Conservation (phyloP, 2,113 vertebrate species). For the Oryzias woworae region DNA sequence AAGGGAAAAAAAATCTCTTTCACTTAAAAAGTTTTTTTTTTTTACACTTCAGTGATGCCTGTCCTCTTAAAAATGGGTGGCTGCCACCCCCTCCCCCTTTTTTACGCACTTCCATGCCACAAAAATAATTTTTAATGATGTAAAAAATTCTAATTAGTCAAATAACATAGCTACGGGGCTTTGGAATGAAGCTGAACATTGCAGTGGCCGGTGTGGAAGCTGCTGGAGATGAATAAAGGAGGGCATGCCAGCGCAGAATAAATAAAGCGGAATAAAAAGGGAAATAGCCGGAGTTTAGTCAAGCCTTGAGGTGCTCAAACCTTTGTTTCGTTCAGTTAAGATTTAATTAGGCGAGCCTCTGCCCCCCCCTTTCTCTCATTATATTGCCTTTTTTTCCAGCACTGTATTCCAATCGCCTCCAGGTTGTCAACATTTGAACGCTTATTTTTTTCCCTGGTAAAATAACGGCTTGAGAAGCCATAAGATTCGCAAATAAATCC, state of each 20-base stretch:
- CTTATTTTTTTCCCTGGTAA: conserved; percentile 73
- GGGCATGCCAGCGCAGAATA: conserved; percentile 61
- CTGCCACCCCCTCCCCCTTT: conserved; percentile 73
- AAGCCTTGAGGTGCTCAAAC: conserved; percentile 81
- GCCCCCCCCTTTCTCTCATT: conserved; percentile 89
- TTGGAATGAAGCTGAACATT: conserved; percentile 77
- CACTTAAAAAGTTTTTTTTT: conserved; percentile 79
- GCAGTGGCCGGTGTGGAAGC: conserved; percentile 70
- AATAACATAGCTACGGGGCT: conserved; percentile 88
- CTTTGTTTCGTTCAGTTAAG: conserved; percentile 92
- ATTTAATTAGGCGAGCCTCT: conserved; percentile 91
- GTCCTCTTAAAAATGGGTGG: conserved; percentile 93
- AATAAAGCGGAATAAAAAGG: conserved; percentile 77
- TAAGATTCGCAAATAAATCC: conserved; percentile 83
- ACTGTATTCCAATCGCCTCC: conserved; percentile 83
- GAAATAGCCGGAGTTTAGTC: conserved; percentile 84
- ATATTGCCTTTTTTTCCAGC: conserved; percentile 83
- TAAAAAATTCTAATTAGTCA: conserved; percentile 89
- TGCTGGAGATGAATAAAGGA: conserved; percentile 21
- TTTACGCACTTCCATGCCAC: conserved; percentile 32
- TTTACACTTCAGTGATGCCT: conserved; percentile 90
- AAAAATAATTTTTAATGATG: conserved; percentile 87
- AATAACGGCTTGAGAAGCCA: conserved; percentile 79
- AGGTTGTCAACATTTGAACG: conserved; percentile 90
- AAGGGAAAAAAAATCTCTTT: background rate